Base-by-base conservation (phyloP, 2,888 invertebrate species). In the Cyaniris semiargus region DNA sequence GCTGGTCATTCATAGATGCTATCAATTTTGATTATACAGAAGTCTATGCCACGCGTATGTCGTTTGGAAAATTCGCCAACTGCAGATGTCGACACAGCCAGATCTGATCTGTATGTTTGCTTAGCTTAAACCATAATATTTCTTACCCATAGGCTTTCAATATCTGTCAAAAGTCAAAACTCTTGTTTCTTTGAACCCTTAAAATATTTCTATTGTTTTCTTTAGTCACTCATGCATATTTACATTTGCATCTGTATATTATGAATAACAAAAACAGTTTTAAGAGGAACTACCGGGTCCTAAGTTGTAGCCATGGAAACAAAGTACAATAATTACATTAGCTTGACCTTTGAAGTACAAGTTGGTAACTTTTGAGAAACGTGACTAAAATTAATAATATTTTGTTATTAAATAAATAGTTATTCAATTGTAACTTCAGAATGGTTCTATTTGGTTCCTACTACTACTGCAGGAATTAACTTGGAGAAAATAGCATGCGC, bases 191-290 rank as follows among this genome's bases (percentile, higher is more conserved):
- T 4, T 60, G 60, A 53, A 53, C 53, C 48, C 4, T 60, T 10
- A 23, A 23, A 60, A 21, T 58, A 58, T 58, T 58, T 60, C 60
- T 60, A 60, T 60, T 60, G 60, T 60, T 60, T 60, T 60, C 60
- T 23, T 60, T 13, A 13, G 60, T 60, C 13, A 13, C 60, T 60
- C 23, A 60, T 60, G 23, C 21, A 60, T 60, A 60, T 60, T 60
- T 23, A 60, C 21, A 23, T 60, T 58, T 18, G n/a, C 21, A 58
- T 58, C n/a, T n/a, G 58, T 58, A 58, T n/a, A 8, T 58, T n/a
- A 8, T 58, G n/a, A 58, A 60, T 21, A 60, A 23, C 23, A 60
- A 58, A 38, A 23, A 60, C 60, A 60, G 21, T 23, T 23, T 60
- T 60, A 8, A 13, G 10, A 23, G 13, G 60, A 60, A 60, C 21